Evolutionary conservation across 2,113 vertebrate genomes (phyloP).

Genomic region (Brachyistius frenatus): DNA sequence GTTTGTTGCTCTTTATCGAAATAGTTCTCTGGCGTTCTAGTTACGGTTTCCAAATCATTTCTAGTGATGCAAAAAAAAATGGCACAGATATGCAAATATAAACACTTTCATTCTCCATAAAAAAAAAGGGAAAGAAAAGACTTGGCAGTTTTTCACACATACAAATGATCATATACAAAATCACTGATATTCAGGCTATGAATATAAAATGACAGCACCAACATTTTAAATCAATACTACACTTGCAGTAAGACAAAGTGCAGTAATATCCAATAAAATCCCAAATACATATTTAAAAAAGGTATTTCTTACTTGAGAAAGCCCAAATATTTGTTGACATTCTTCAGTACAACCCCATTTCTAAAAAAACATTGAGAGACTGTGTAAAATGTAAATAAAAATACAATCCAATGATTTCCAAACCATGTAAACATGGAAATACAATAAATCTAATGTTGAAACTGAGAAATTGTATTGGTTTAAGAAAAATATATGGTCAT

Average conservation of each 20-base stretch:
- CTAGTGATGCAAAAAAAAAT: not conserved
- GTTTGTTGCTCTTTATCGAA: slow-evolving; percentile 6
- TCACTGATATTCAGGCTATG: not conserved
- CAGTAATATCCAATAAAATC: not conserved
- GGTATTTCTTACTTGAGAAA: not conserved
- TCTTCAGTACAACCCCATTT: not conserved
- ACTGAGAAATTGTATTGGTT: no score
- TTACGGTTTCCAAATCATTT: slow-evolving; percentile 5
- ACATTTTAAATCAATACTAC: not conserved
- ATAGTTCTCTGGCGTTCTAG: not conserved
- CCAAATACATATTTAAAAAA: slow-evolving; percentile 1
- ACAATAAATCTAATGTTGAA: no score
- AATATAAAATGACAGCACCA: slow-evolving; percentile 10
- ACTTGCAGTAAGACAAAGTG: not conserved
- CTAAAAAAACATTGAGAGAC: no score
- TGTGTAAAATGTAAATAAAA: no score
- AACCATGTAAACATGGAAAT: no score
- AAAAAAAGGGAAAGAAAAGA: not conserved
- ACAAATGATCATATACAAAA: not conserved
- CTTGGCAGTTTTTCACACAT: not conserved
- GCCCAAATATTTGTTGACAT: no score
- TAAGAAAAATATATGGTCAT: no score
- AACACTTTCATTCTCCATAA: slow-evolving; percentile 2
- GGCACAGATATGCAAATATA: slow-evolving; percentile 25
- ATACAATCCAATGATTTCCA: no score